Conservation (phyloP, 1,140 invertebrate genomes). For the Nylanderia fulva region DNA sequence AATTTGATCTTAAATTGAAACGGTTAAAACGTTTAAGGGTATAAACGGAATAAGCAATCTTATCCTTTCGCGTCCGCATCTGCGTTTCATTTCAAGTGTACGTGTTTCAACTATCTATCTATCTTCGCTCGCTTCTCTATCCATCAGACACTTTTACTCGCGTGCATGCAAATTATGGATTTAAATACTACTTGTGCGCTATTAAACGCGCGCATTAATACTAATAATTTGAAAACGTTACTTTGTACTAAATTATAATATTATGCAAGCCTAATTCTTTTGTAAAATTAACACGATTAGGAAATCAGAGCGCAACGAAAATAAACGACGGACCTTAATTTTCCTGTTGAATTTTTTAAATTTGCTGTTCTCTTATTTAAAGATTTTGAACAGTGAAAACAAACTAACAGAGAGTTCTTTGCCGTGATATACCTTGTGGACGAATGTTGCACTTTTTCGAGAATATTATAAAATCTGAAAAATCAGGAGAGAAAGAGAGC, state of each 20-base stretch:
- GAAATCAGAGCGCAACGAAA: conserved; percentile 37
- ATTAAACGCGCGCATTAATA: not conserved
- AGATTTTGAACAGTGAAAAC: not conserved
- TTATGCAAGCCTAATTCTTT: conserved; percentile 19
- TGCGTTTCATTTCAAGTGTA: not conserved
- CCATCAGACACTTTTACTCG: conserved; percentile 1
- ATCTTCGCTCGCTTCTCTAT: not conserved
- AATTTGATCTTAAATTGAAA: not conserved
- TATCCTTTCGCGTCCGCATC: not conserved
- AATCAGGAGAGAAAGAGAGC: not conserved
- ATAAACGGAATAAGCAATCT: conserved; percentile 17
- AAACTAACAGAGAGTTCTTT: not conserved
- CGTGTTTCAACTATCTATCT: not conserved
- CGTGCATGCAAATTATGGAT: conserved; percentile 1
- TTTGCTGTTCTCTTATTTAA: not conserved
- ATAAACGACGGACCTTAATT: conserved; percentile 12
- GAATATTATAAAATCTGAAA: conserved; percentile 2
- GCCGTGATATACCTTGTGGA: not conserved
- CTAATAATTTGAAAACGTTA: not conserved
- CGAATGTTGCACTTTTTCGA: not conserved
- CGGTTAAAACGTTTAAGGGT: not conserved
- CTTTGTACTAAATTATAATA: not conserved
- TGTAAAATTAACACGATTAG: conserved; percentile 26
- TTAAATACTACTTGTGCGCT: not conserved
- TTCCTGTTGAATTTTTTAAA: not conserved